Base-by-base conservation (phyloP, 2,113 vertebrate genomes). In the Clarias gariepinus region DNA sequence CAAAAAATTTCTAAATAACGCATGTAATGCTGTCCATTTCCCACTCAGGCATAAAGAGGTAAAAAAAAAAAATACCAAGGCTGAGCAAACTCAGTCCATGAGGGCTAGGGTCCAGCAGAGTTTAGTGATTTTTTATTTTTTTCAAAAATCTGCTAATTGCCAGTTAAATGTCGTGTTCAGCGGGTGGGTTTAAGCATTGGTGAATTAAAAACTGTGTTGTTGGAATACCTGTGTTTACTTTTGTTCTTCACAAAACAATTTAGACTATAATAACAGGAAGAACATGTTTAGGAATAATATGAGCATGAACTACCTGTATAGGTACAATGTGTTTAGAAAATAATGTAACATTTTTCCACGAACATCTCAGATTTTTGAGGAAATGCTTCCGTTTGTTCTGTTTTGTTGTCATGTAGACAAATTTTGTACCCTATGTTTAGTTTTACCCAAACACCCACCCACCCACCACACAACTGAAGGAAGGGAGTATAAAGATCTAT, bases 301-400 rank as follows among this genome's bases (percentile, higher is more conserved):
- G 33, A 25, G 57, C 3, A 33, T 23, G 52, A 55, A 19, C 73
- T 53, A 64, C 74, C 80, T 64, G 69, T 87, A 82, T 82, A 82
- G 52, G 21, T 25, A 52, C n/a, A 60, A 53, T 76, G 76, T 87
- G 85, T 82, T 74, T 82, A 19, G 5, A 57, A 58, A 87, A 87
- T 87, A 87, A 63, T 64, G 82, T 23, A 23, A 66, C 16, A 68
- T 80, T 55, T 87, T 76, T 87, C 81, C 86, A 87, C 52, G 77
- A 87, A 83, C 86, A 87, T 77, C 9, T 55, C 16, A 77, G 21
- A 55, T 87, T 71, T 47, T 78, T 87, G 63, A 77, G 81, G 69
- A 71, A 87, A 66, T 64, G 8, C n/a, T 53, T 58, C 25, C 81
- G 68, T 57, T 53, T 41, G 41, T 69, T 83, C 68, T 47, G 83